phyloP scores from a whole-genome alignment of 2,888 invertebrate species.

The Rambutsinella grinnellia region DNA sequence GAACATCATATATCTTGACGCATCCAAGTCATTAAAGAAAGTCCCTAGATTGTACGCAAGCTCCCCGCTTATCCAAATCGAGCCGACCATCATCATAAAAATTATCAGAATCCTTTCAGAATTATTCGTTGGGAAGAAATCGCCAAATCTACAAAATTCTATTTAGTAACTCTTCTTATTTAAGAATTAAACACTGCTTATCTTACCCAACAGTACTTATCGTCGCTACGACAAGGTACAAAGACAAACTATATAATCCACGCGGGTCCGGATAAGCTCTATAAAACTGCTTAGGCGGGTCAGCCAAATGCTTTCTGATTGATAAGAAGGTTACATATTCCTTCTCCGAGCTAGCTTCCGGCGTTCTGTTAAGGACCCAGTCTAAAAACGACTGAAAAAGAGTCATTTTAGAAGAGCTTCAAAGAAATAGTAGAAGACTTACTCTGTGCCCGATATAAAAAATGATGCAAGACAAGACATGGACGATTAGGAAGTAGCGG shows the following conservation, averaged over 20 bases:
- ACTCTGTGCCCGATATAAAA: conserved; percentile 30
- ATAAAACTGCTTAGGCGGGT: conserved; percentile 26
- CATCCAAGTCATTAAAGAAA: conserved; percentile 57
- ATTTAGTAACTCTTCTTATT: too few relatives aligned
- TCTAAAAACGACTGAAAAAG: conserved; percentile 20
- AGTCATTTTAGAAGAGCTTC: too few relatives aligned
- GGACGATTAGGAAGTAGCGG: conserved; percentile 22
- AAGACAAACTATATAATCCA: conserved; percentile 33
- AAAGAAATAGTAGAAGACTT: conserved; percentile 1
- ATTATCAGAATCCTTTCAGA: conserved; percentile 50
- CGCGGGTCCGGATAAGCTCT: conserved; percentile 28
- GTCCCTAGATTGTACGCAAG: conserved; percentile 53
- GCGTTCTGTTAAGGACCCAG: conserved; percentile 21
- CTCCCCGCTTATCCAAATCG: conserved; percentile 58
- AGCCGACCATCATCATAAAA: conserved; percentile 59
- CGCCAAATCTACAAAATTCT: conserved; percentile 56
- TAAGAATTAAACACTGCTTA: background rate
- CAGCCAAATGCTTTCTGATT: conserved; percentile 3
- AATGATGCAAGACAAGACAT: conserved; percentile 24
- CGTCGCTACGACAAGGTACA: conserved; percentile 28
- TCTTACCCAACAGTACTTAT: conserved; percentile 58
- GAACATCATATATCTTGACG: conserved; percentile 57
- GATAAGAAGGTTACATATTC: conserved; percentile 28
- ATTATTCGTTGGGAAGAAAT: conserved; percentile 47
- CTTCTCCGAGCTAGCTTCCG: conserved; percentile 6